Evolutionary conservation across 1,140 invertebrate genomes (phyloP).

Genomic region (Cecropterus lyciades): DNA sequence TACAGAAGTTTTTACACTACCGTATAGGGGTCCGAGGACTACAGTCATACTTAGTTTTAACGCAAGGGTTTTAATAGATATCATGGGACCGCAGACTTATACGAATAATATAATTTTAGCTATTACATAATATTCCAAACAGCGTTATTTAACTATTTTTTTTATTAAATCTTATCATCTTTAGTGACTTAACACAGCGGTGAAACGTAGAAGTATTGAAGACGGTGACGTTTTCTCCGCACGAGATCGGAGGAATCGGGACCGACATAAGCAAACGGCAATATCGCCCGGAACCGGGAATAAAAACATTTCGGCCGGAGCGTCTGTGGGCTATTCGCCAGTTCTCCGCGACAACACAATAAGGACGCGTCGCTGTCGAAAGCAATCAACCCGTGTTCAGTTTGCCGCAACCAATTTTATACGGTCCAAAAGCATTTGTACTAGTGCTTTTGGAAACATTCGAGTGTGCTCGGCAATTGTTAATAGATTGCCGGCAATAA

Average conservation of each 20-base stretch:
- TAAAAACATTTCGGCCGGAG: conserved; percentile 63
- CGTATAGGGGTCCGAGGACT: too few species aligned
- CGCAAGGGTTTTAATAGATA: too few species aligned
- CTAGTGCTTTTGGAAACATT: conserved; percentile 39
- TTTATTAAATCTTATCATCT: too few species aligned
- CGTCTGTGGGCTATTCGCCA: conserved; percentile 63
- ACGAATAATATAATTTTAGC: too few species aligned
- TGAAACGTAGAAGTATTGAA: not conserved
- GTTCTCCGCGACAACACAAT: conserved; percentile 70
- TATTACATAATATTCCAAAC: too few species aligned
- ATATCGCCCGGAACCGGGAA: conserved; percentile 58
- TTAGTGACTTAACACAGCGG: too few species aligned
- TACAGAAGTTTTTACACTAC: too few species aligned
- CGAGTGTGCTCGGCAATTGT: conserved; percentile 19
- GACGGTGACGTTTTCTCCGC: conserved; percentile 10
- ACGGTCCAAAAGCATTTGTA: conserved; percentile 49
- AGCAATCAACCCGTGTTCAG: conserved; percentile 70
- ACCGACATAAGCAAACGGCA: conserved; percentile 59
- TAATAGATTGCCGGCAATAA: conserved; percentile 13
- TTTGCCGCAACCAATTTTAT: conserved; percentile 71
- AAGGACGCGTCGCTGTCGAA: conserved; percentile 69
- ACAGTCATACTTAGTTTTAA: too few species aligned
- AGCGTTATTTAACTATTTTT: too few species aligned
- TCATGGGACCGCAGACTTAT: too few species aligned
- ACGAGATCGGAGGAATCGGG: conserved; percentile 41